phyloP scores from a whole-genome alignment of 2,113 vertebrate genomes.

The Accipiter virgatus region DNA sequence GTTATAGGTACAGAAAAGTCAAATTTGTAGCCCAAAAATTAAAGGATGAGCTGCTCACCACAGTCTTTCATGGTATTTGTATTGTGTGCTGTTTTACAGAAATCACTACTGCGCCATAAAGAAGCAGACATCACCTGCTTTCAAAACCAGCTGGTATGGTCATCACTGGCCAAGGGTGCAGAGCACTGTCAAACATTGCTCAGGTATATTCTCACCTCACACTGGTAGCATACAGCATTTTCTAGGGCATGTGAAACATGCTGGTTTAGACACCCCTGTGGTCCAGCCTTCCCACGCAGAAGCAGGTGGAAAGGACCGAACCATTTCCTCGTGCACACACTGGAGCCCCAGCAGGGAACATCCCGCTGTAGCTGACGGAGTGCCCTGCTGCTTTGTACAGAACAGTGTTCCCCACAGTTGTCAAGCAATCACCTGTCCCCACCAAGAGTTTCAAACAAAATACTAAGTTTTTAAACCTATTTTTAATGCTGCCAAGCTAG shows the following conservation, averaged over 20 bases:
- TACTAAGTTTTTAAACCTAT: background rate
- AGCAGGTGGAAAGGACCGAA: background rate
- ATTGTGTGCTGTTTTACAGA: background rate
- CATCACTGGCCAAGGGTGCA: background rate
- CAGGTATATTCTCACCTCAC: background rate
- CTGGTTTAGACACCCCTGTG: background rate
- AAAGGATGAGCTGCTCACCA: background rate
- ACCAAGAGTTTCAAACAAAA: background rate
- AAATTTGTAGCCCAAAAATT: background rate
- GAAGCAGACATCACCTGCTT: background rate
- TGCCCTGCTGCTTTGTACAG: rapidly evolving
- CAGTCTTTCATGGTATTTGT: background rate
- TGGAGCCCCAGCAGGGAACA: background rate
- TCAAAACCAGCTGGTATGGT: background rate
- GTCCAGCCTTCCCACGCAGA: background rate
- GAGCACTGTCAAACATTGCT: background rate
- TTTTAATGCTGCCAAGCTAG: background rate
- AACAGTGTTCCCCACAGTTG: background rate
- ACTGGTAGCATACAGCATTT: background rate
- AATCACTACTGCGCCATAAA: background rate
- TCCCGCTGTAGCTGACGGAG: background rate
- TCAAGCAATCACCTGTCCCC: background rate
- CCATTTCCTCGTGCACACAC: rapidly evolving
- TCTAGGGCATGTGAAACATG: background rate
- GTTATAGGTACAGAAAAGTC: background rate